Base-by-base conservation (phyloP, 2,797 vertebrate genomes). In the Chelonia mydas region DNA sequence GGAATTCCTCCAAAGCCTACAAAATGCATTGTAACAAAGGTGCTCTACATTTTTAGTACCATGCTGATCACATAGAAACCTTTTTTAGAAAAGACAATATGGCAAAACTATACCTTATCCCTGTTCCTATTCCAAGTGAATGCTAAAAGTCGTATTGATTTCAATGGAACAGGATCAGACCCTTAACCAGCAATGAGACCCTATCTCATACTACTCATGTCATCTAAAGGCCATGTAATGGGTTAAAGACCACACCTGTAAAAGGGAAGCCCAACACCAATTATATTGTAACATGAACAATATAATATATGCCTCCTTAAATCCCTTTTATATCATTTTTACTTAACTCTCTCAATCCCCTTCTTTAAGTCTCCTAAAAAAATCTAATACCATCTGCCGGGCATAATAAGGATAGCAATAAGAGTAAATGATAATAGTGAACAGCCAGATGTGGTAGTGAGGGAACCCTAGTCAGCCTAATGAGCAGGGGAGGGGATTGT, bases 401-500 rank as follows among this genome's bases (percentile, higher is more conserved):
- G 33, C 11, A 31, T 37, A 31, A 53, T 76, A 25, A 87, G 47
- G 81, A 8, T 4, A 84, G 59, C 5, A 9, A 57, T 51, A 65
- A 45, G 49, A 31, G 0, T 12, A 79, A 47, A 27, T 5, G 25
- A 47, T 12, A 15, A 81, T 9, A 47, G 78, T 50, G 28, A n/a
- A 54, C 45, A 51, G 61, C 47, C 57, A 55, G 55, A 6, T 54
- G 74, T 54, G 93, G 59, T 21, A 78, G 3, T 3, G 10, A 78
- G 47, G 47, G 78, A 54, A 23, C 37, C 61, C 86, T 68, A 1
- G 23, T 23, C 81, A 47, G 28, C 3, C 37, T 89, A 86, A 92
- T 53, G 89, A 94, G 45, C 77, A 94, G 93, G 55, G 25, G 88
- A 93, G 85, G 50, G 83, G 82, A 83, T 89, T 31, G 13, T 59